These are phyloP conservation scores for Uloborus diversus DNA, from an alignment of 1,140 invertebrate species.

Conservation along the genomic window DNA sequence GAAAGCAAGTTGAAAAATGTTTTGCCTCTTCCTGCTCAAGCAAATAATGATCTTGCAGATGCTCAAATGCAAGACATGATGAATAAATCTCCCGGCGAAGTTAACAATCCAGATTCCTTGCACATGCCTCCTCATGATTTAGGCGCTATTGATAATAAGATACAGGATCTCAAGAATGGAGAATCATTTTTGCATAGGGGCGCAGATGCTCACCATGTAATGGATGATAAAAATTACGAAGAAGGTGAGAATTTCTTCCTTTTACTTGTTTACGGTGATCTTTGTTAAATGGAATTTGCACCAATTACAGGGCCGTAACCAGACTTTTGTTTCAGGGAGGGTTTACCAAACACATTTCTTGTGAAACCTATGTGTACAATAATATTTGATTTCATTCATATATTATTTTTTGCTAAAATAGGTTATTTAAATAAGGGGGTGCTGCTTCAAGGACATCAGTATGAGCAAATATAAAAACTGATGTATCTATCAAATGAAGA, in stretches of 20 bases:
- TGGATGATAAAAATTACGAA: constrained; percentile 51
- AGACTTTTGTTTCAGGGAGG: too few species aligned
- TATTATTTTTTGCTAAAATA: too few species aligned
- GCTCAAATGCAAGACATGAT: constrained; percentile 50
- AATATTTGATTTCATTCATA: too few species aligned
- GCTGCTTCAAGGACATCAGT: too few species aligned
- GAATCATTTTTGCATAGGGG: constrained; percentile 21
- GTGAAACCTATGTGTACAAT: too few species aligned
- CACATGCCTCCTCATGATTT: constrained; percentile 16
- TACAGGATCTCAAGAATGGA: constrained; percentile 16
- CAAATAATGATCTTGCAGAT: constrained; percentile 31
- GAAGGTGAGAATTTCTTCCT: constrained; percentile 23
- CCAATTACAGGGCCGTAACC: too few species aligned
- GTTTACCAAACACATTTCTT: too few species aligned
- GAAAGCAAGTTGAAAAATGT: constrained; percentile 12
- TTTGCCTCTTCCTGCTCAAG: not conserved
- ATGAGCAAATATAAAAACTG: too few species aligned
- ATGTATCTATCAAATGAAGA: too few species aligned
- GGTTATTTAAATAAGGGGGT: too few species aligned
- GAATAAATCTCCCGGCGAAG: constrained; percentile 47
- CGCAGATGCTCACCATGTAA: constrained; percentile 5
- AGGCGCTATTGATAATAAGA: not conserved
- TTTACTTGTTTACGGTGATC: too few species aligned
- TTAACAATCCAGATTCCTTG: constrained; percentile 21
- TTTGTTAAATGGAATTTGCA: too few species aligned